A percentile compares a stretch with the other conserved stretches of the same genome.
These are phyloP conservation scores for Embiotoca jacksoni DNA, from an alignment of 2,113 vertebrate species.

Conservation along the genomic window DNA sequence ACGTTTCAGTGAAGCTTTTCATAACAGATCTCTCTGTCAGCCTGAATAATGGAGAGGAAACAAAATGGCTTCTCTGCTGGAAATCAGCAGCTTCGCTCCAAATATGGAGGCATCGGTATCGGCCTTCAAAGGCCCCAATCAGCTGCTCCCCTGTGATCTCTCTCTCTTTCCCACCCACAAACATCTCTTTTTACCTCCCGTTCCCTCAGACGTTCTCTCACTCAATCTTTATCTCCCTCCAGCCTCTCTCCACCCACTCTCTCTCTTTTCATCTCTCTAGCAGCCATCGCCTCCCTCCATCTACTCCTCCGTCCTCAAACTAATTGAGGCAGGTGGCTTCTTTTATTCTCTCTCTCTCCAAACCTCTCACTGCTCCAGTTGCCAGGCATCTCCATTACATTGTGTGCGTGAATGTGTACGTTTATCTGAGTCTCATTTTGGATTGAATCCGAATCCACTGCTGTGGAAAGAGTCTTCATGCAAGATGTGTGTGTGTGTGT, in stretches of 20 bases:
- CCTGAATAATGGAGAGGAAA: slow-evolving; percentile 10
- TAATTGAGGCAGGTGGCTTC: slow-evolving; percentile 78
- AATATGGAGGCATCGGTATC: slow-evolving; percentile 39
- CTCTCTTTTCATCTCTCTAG: slow-evolving; percentile 48
- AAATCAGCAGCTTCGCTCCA: slow-evolving; percentile 37
- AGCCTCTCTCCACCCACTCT: slow-evolving; percentile 44
- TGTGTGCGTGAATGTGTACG: slow-evolving; percentile 1
- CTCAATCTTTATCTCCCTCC: slow-evolving; percentile 40
- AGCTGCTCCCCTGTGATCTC: slow-evolving; percentile 12
- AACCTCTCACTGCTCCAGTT: slow-evolving; percentile 58
- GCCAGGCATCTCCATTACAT: slow-evolving; percentile 59
- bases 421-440: slow-evolving; percentile 20
- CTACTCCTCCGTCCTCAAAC: slow-evolving; percentile 56
- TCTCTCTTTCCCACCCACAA: slow-evolving; percentile 40
- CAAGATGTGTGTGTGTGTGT: slow-evolving; percentile 18
- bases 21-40: background rate
- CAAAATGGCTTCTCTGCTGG: slow-evolving; percentile 34
- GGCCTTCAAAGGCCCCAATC: slow-evolving; percentile 44
- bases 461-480: slow-evolving; percentile 22
- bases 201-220: slow-evolving; percentile 23
- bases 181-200: slow-evolving; percentile 36
- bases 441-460: slow-evolving; percentile 25
- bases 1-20: background rate
- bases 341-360: slow-evolving; percentile 70
- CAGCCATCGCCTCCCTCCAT: slow-evolving; percentile 51